Evolutionary conservation across 2,888 invertebrate species (phyloP), one percentile per base, ranked within the genome.

Genomic region (Melanargia galathea): DNA sequence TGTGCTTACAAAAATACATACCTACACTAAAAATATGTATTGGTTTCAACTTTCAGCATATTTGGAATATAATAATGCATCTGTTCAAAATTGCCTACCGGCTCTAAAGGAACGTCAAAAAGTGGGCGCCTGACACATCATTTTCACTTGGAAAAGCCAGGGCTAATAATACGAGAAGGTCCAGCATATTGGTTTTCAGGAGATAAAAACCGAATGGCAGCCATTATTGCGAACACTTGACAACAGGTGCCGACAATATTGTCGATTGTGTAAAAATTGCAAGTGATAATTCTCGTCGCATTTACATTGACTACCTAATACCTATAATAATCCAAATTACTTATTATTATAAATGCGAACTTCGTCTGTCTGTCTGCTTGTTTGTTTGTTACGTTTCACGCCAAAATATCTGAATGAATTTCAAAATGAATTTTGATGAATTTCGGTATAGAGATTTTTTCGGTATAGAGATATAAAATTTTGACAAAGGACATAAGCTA

Each of bases 221-320:
- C 52, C 61, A 65, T 64, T 67, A 62, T 64, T 64, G 56, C 55
- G 62, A 30, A n/a, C 30, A 33, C 57, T 20, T 30, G 57, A 46
- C 57, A 30, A 46, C 57, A 57, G 57, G 57, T 57, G 57, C 30
- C 20, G 57, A 18, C 18, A 43, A 57, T 57, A 55, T 57, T 20
- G 33, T 20, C 30, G 33, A 33, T 30, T 45, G 18, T 57, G 33
- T 57, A 33, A 57, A 55, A 43, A 26, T 51, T 40, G 40, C 55
- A 43, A 55, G 40, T 2, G 24, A 16, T 24, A 40, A n/a, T 55
- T 24, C n/a, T 33, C 20, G 45, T 20, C 1, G 18, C 16, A 35
- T 35, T 35, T 35, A 35, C 35, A 13, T 1, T 18, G 16, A 8
- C 16, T n/a, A 38, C n/a, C 13, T n/a, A n/a, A n/a, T n/a, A 30